Conservation (phyloP, 2,797 vertebrate species). For the Cygnus olor region DNA sequence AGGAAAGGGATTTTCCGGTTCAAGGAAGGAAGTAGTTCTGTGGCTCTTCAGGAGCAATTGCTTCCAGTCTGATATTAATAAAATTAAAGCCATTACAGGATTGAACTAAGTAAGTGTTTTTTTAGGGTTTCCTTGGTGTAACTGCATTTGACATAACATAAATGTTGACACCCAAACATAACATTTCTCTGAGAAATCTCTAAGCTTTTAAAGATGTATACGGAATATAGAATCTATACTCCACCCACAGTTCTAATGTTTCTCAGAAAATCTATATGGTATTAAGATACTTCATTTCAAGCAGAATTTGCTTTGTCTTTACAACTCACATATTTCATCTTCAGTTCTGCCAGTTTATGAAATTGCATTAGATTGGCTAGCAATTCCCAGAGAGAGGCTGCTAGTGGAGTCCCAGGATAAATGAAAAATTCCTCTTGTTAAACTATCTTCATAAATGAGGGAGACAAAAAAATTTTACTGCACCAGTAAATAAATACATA, state of each 20-base stretch:
- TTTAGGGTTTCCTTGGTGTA: neutral
- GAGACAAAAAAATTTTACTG: neutral
- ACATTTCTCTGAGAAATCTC: neutral
- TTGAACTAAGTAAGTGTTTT: neutral
- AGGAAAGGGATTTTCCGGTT: neutral
- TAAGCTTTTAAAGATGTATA: neutral
- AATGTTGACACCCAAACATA: neutral
- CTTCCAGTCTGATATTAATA: neutral
- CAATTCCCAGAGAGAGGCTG: neutral
- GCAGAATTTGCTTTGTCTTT: neutral
- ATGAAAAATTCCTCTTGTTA: neutral
- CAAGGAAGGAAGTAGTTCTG: neutral
- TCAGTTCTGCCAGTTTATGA: neutral
- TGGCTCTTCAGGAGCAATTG: neutral
- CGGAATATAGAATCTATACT: neutral
- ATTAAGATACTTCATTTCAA: neutral
- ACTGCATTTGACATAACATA: neutral
- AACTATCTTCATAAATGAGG: neutral
- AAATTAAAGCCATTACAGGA: neutral
- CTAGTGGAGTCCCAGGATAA: neutral
- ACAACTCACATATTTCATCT: neutral
- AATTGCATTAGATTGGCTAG: neutral
- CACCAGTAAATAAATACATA: neutral
- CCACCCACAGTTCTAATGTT: neutral
- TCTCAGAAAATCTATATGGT: neutral